phyloP scores from a whole-genome alignment of 2,888 invertebrate species.

The Eurois occulta region DNA sequence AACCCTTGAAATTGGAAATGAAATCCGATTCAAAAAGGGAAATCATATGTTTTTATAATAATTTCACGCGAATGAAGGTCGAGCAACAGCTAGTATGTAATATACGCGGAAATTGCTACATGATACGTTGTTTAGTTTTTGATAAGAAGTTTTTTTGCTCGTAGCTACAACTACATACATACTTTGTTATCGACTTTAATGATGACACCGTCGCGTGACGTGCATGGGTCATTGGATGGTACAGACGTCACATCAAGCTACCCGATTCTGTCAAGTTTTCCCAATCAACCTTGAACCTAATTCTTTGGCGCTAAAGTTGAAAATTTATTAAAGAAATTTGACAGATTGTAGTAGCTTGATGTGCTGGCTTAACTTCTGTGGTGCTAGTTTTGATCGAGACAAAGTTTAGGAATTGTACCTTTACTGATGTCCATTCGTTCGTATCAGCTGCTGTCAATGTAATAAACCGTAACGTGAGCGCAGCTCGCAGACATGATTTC shows the following conservation, averaged over 20 bases:
- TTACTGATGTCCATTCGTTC: neutral
- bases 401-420: neutral
- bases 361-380: too few species aligned
- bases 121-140: constrained; percentile 15
- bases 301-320: too few species aligned
- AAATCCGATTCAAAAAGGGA: too few species aligned
- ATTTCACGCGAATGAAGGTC: too few species aligned
- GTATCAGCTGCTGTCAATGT: neutral
- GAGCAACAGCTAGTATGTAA: too few species aligned
- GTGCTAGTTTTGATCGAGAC: neutral
- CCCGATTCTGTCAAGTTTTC: too few species aligned
- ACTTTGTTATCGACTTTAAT: constrained; percentile 4
- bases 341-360: too few species aligned
- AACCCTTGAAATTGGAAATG: too few species aligned
- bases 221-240: constrained; percentile 7
- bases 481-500: neutral
- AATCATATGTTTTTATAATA: too few species aligned
- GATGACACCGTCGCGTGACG: constrained; percentile 14
- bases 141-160: constrained; percentile 3
- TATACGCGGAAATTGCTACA: constrained; percentile 20
- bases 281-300: too few species aligned
- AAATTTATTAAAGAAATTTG: too few species aligned
- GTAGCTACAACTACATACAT: neutral
- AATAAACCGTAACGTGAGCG: neutral
- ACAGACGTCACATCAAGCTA: too few species aligned